phyloP scores from a whole-genome alignment of 2,113 vertebrate genomes.

The Amia ocellicauda region DNA sequence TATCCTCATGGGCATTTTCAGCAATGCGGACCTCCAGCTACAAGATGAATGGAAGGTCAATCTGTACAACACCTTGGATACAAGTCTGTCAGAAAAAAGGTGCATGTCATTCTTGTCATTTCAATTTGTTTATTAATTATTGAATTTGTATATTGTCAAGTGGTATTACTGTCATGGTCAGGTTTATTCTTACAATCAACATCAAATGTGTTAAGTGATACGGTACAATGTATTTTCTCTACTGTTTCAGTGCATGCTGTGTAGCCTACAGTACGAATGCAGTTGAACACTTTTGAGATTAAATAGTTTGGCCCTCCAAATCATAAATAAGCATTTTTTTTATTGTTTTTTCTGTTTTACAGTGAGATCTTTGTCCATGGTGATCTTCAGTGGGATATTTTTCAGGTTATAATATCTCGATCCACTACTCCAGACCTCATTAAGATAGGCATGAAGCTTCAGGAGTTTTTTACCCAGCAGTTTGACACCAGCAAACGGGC shows the following conservation, averaged over 20 bases:
- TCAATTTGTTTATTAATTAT: no score
- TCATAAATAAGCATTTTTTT: no score
- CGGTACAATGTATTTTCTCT: no score
- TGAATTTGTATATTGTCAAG: no score
- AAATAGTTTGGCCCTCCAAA: no score
- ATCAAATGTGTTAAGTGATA: no score
- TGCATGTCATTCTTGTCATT: no score
- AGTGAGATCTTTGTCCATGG: slow-evolving; percentile 97
- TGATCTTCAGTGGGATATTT: slow-evolving; percentile 98
- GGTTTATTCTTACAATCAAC: not conserved
- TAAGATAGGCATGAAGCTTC: slow-evolving; percentile 98
- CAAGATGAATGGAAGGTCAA: slow-evolving; percentile 98
- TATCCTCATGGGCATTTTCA: slow-evolving; percentile 97
- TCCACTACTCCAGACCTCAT: slow-evolving; percentile 97
- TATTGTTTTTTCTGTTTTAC: slow-evolving; percentile 15
- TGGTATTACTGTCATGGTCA: not conserved
- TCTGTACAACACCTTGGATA: slow-evolving; percentile 77
- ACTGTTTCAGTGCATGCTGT: no score
- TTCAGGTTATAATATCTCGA: slow-evolving; percentile 98
- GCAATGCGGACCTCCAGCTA: slow-evolving; percentile 93
- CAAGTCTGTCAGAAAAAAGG: slow-evolving; percentile 93
- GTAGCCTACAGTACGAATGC: no score
- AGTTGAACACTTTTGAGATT: no score
- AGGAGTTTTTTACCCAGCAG: slow-evolving; percentile 98
- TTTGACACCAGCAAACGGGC: slow-evolving; percentile 98